Evolutionary conservation across 2,888 invertebrate species (phyloP).

Genomic region (Leptothorax acervorum): DNA sequence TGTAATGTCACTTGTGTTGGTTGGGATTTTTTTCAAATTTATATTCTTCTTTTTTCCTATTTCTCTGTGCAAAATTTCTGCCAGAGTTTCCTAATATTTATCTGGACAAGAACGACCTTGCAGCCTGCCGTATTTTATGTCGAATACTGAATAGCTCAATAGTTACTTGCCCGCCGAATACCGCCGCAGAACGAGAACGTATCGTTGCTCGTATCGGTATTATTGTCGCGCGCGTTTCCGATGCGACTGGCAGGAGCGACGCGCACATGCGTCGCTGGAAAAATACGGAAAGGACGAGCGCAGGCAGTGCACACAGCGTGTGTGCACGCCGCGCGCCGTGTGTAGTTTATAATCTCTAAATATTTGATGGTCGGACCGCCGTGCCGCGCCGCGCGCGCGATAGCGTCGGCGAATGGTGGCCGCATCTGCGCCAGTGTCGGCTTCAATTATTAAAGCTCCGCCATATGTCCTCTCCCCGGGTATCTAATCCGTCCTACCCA

Average conservation of each 20-base stretch:
- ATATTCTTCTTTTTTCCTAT: background rate
- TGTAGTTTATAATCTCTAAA: constrained; percentile 80
- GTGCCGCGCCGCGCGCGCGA: constrained; percentile 56
- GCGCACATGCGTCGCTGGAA: constrained; percentile 20
- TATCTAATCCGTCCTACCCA: constrained; percentile 30
- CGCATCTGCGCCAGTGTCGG: constrained; percentile 80
- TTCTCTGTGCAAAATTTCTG: background rate
- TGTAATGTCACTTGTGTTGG: too few relatives aligned
- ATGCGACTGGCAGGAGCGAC: background rate
- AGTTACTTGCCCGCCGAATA: background rate
- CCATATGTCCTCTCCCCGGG: constrained; percentile 79
- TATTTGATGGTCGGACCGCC: constrained; percentile 78
- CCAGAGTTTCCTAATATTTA: background rate
- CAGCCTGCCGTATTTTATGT: background rate
- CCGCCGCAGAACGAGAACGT: background rate
- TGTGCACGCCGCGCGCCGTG: constrained; percentile 49
- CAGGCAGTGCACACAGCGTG: constrained; percentile 23
- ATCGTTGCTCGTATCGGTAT: background rate
- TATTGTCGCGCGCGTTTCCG: constrained; percentile 11
- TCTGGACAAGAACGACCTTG: background rate
- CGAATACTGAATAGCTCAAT: background rate
- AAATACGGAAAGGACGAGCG: constrained; percentile 51
- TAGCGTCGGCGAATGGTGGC: constrained; percentile 65
- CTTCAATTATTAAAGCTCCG: constrained; percentile 81
- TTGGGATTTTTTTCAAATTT: background rate